phyloP scores from a whole-genome alignment of 2,888 invertebrate species.

The Thymelicus lineola region DNA sequence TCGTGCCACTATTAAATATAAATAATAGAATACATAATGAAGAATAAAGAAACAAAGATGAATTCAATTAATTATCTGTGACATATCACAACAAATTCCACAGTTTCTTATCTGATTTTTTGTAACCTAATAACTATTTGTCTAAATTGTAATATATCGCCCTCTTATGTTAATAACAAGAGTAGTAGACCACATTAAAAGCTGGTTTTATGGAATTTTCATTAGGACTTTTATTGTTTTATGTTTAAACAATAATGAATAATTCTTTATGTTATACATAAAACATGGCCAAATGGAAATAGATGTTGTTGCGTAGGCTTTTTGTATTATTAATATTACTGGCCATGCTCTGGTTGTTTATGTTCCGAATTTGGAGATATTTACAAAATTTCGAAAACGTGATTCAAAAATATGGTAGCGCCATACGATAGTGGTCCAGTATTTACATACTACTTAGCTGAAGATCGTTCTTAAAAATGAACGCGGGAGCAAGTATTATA shows the following conservation, averaged over 20 bases:
- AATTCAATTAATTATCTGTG: slow-evolving; percentile 66
- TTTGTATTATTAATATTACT: slow-evolving; percentile 4
- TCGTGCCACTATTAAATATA: slow-evolving; percentile 45
- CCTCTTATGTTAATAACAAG: slow-evolving; percentile 71
- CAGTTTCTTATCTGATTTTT: slow-evolving; percentile 58
- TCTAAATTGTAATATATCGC: slow-evolving; percentile 77
- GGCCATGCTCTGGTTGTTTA: too few relatives aligned
- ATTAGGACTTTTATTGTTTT: slow-evolving; percentile 75
- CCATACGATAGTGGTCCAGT: too few relatives aligned
- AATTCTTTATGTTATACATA: slow-evolving; percentile 25
- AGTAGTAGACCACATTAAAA: slow-evolving; percentile 66
- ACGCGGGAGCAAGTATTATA: too few relatives aligned
- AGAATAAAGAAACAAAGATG: slow-evolving; percentile 52
- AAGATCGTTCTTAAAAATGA: background rate
- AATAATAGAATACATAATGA: slow-evolving; percentile 44
- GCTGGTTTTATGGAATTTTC: slow-evolving; percentile 78
- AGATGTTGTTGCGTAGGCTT: slow-evolving; percentile 17
- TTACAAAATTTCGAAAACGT: too few relatives aligned
- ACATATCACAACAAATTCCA: slow-evolving; percentile 67
- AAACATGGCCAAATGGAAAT: slow-evolving; percentile 1
- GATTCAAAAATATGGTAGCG: too few relatives aligned
- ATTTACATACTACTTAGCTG: background rate
- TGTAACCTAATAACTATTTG: slow-evolving; percentile 76
- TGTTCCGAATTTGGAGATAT: too few relatives aligned
- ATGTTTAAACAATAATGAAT: slow-evolving; percentile 48